These are phyloP conservation scores for Leucania comma DNA, from an alignment of 2,888 invertebrate genomes.

Conservation along the genomic window DNA sequence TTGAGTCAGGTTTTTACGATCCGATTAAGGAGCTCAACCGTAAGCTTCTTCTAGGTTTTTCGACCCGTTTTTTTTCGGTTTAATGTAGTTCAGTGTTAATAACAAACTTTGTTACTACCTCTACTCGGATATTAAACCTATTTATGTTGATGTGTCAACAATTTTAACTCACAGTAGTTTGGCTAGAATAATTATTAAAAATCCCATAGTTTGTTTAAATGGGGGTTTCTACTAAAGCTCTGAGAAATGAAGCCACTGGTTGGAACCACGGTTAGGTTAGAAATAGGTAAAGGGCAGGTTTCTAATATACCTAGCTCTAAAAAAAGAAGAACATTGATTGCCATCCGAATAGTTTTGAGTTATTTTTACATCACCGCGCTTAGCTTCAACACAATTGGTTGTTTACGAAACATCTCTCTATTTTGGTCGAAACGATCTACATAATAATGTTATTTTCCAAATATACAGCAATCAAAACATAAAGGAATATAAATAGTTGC, in stretches of 20 bases:
- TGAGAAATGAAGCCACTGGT: no score
- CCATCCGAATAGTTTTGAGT: background rate
- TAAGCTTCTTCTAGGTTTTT: background rate
- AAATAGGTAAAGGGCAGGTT: no score
- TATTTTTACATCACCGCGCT: background rate
- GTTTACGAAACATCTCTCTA: background rate
- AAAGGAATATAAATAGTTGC: constrained; percentile 4
- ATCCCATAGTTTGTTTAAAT: no score
- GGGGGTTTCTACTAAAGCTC: no score
- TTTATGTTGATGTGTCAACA: background rate
- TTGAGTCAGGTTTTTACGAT: background rate
- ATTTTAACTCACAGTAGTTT: background rate
- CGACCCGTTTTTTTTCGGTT: background rate
- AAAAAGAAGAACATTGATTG: no score
- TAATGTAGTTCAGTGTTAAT: background rate
- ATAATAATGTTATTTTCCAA: background rate
- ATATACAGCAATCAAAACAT: background rate
- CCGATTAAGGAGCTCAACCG: background rate
- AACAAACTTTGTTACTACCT: no score
- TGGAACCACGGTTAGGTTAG: no score
- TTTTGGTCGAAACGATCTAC: background rate
- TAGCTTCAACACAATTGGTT: background rate
- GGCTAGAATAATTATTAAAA: background rate
- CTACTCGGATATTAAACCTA: background rate
- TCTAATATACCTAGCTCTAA: no score